phyloP scores from a whole-genome alignment of 2,113 vertebrate species.

The Perca fluviatilis region DNA sequence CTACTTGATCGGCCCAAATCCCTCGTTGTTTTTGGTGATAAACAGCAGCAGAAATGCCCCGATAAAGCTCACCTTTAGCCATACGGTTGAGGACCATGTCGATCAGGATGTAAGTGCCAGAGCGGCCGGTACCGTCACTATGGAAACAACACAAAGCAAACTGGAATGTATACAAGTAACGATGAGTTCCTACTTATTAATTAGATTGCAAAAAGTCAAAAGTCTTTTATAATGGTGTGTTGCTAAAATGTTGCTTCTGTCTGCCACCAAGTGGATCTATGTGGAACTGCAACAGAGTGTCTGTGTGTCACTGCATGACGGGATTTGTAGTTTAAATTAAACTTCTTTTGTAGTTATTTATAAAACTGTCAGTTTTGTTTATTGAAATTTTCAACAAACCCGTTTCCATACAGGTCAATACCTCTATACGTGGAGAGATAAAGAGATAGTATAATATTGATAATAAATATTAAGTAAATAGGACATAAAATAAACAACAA shows the following conservation, averaged over 20 bases:
- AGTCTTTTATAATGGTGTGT: neutral
- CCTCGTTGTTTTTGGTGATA: neutral
- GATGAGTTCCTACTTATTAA: too few relatives aligned
- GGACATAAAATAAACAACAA: too few relatives aligned
- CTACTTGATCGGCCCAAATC: too few relatives aligned
- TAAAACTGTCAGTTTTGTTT: too few relatives aligned
- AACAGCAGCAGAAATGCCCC: neutral
- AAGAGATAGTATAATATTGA: too few relatives aligned
- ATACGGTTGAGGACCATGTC: constrained; percentile 99
- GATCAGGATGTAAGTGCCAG: constrained; percentile 95
- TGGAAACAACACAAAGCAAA: constrained; percentile 41
- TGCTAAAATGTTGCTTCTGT: neutral
- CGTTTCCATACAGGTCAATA: too few relatives aligned
- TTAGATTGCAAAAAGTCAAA: neutral
- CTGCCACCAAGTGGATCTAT: constrained; percentile 38
- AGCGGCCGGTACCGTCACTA: constrained; percentile 95
- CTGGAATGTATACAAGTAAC: neutral
- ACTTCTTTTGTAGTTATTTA: neutral
- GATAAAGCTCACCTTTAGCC: constrained; percentile 91
- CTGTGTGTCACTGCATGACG: neutral
- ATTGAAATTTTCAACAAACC: too few relatives aligned
- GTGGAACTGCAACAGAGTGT: constrained; percentile 23
- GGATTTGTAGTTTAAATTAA: neutral
- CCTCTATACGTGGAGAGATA: too few relatives aligned
- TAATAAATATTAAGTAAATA: too few relatives aligned